Evolutionary conservation across 2,113 vertebrate genomes (phyloP).

Genomic region (Solenodon paradoxus): DNA sequence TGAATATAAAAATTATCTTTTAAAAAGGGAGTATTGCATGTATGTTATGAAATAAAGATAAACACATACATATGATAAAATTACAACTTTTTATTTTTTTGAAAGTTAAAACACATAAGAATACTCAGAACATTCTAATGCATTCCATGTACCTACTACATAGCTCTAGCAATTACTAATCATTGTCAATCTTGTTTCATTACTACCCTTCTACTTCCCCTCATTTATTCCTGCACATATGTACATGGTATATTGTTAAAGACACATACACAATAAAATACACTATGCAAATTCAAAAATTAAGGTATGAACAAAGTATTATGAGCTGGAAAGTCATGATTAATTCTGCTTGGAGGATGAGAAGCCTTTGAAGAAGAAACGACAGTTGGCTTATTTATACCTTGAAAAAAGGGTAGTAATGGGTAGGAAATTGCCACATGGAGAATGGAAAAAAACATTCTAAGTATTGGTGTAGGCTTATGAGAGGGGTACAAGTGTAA

Average conservation of each 20-base stretch:
- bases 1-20: conserved; percentile 7
- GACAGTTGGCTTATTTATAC: not conserved
- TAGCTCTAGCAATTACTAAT: conserved; percentile 9
- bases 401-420: not conserved
- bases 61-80: not conserved
- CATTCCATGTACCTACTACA: not conserved
- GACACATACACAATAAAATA: not conserved
- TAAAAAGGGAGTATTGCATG: not conserved
- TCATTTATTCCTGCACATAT: too few relatives aligned
- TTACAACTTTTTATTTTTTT: not conserved
- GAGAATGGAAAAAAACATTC: not conserved
- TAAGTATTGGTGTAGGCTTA: not conserved
- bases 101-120: not conserved
- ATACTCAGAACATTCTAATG: not conserved
- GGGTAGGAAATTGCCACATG: not conserved
- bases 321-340: not conserved
- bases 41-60: not conserved
- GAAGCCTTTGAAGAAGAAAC: conserved; percentile 37
- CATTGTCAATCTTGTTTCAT: not conserved
- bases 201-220: not conserved
- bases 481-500: not conserved
- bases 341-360: conserved; percentile 34
- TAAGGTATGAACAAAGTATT: not conserved
- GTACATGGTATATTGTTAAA: conserved; percentile 1
- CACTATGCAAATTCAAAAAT: not conserved